A percentile compares a stretch with the other conserved stretches of the same genome.
These are phyloP conservation scores for Abrostola tripartita DNA, from an alignment of 2,888 invertebrate genomes.

Conservation along the genomic window DNA sequence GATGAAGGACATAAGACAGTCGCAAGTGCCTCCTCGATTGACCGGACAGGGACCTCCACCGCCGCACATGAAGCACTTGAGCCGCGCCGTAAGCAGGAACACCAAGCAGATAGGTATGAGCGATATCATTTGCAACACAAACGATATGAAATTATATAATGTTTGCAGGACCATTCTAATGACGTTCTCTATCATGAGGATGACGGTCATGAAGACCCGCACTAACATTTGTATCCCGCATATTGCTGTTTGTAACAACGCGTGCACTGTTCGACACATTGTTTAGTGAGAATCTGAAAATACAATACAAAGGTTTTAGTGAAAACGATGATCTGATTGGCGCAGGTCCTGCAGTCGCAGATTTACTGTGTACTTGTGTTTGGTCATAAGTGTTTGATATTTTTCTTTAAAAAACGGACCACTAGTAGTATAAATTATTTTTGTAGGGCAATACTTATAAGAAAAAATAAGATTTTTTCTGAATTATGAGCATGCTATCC, in stretches of 20 bases:
- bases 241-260: conserved; percentile 70
- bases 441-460: too few species aligned
- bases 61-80: conserved; percentile 79
- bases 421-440: too few species aligned
- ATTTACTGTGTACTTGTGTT: not conserved
- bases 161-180: conserved; percentile 79
- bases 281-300: conserved; percentile 60
- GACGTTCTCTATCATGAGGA: conserved; percentile 80
- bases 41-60: conserved; percentile 77
- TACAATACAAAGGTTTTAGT: not conserved
- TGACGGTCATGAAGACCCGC: conserved; percentile 78
- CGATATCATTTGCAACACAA: conserved; percentile 76
- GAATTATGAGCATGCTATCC: too few species aligned
- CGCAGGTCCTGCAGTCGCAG: not conserved
- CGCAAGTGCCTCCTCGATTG: conserved; percentile 74
- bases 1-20: conserved; percentile 74
- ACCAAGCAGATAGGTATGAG: conserved; percentile 79
- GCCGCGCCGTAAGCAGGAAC: conserved; percentile 72
- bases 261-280: conserved; percentile 80
- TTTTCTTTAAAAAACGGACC: too few species aligned
- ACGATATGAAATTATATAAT: conserved; percentile 79
- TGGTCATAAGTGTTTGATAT: too few species aligned
- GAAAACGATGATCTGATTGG: not conserved
- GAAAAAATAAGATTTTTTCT: too few species aligned
- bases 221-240: conserved; percentile 80